These are phyloP conservation scores for Paracanthobrama guichenoti DNA, from an alignment of 2,113 vertebrate genomes.

Conservation along the genomic window DNA sequence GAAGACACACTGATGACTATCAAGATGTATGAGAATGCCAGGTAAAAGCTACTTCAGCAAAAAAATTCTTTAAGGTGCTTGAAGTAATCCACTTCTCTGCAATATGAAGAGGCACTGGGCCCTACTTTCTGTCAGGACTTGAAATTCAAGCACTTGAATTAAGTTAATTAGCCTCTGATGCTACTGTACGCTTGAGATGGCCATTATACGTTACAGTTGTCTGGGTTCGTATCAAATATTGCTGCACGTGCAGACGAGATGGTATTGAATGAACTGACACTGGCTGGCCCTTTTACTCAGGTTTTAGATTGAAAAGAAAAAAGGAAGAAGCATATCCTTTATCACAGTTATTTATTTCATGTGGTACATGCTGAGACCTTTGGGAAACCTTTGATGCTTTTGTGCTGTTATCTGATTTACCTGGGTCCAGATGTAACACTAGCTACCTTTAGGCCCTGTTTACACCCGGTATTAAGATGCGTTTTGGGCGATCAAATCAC, in stretches of 20 bases:
- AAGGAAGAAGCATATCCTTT: not conserved
- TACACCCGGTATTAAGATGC: no score
- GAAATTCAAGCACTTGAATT: conserved; percentile 16
- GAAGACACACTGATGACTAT: conserved; percentile 96
- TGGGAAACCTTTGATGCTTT: not conserved
- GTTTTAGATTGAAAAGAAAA: not conserved
- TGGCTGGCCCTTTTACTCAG: not conserved
- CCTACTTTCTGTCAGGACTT: conserved; percentile 11
- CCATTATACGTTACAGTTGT: not conserved
- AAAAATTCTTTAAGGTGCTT: not conserved
- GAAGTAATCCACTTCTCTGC: not conserved
- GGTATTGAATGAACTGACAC: conserved; percentile 8
- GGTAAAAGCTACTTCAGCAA: conserved; percentile 68
- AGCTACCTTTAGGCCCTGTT: not conserved
- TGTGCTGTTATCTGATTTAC: not conserved
- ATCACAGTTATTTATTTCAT: conserved; percentile 10
- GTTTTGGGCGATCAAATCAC: no score
- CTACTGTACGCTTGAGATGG: not conserved
- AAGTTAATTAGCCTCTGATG: conserved; percentile 14
- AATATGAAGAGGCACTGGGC: not conserved
- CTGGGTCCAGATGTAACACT: not conserved
- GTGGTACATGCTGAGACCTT: not conserved
- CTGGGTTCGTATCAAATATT: not conserved
- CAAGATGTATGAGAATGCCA: conserved; percentile 93
- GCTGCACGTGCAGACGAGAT: not conserved